phyloP scores from a whole-genome alignment of 2,888 invertebrate genomes.

The Saturnia pavonia region DNA sequence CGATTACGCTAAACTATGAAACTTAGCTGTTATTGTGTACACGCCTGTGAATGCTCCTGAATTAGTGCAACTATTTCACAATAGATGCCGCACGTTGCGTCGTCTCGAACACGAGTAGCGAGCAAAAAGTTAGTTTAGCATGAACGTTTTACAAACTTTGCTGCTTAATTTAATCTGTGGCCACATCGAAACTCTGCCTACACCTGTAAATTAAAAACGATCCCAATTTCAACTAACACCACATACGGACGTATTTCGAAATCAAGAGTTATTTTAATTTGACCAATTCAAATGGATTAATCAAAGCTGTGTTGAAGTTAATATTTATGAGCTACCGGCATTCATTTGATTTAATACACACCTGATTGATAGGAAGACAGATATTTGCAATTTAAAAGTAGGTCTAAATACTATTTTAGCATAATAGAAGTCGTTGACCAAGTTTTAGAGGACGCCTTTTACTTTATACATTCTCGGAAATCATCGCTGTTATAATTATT shows the following conservation, averaged over 20 bases:
- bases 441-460: slow-evolving; percentile 21
- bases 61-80: background rate
- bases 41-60: background rate
- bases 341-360: slow-evolving; percentile 8
- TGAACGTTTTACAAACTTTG: background rate
- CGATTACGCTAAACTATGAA: background rate
- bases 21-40: background rate
- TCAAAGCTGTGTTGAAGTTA: background rate
- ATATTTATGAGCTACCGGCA: slow-evolving; percentile 18
- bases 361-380: slow-evolving; percentile 19
- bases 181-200: background rate
- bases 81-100: background rate
- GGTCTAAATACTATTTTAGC: slow-evolving; percentile 16
- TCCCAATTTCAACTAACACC: background rate
- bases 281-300: slow-evolving; percentile 9
- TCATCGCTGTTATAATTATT: background rate
- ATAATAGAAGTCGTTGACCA: slow-evolving; percentile 22
- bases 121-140: background rate
- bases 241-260: background rate
- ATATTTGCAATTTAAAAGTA: slow-evolving; percentile 20
- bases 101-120: too few species aligned
- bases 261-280: slow-evolving; percentile 8
- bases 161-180: background rate
- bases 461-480: slow-evolving; percentile 16
- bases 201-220: background rate